Base-by-base conservation (phyloP, 2,797 vertebrate genomes). In the Halcyon leucocephala region DNA sequence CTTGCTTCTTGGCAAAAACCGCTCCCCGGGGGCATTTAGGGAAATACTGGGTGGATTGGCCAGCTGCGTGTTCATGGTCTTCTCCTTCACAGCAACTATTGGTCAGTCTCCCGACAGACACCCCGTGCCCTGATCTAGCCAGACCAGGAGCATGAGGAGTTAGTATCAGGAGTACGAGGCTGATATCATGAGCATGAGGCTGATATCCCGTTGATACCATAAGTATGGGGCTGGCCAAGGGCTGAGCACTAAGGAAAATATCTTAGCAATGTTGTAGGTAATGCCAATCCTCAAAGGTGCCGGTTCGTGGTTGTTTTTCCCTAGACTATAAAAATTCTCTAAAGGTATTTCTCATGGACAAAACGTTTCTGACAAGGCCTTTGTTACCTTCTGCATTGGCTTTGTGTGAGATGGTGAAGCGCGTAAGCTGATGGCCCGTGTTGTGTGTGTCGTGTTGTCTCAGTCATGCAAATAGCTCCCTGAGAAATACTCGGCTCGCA, bases 171-270 rank as follows among this genome's bases (percentile, higher is more conserved):
- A 33, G 73, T 48, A 29, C 37, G 48, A 24, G 28, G n/a, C 22
- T 22, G 61, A 7, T 82, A 58, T 7, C 16, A 28, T 6, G 26
- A 71, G 82, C 22, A 4, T 16, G 92, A 14, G 33, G 46, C 69
- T 25, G 69, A 28, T 4, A 1, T 3, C 41, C 12, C 0, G 0
- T 7, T 52, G 72, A 10, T 81, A 57, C 10, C 20, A 12, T 8
- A 9, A 76, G 78, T n/a, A 7, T 10, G 85, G 15, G 33, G 39
- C 70, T 91, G 77, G 49, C 46, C 71, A 1, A 46, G 26, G 49
- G 52, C 61, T 78, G 58, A 83, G 54, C 44, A 8, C 64, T 0
- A 0, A 62, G 58, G 51, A 16, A 77, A 82, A 8, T 37, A 60
- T 6, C 73, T 72, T 16, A 42, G 54, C n/a, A 44, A 28, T 65